phyloP scores from a whole-genome alignment of 2,797 vertebrate species.

The Setipinna tenuifilis region DNA sequence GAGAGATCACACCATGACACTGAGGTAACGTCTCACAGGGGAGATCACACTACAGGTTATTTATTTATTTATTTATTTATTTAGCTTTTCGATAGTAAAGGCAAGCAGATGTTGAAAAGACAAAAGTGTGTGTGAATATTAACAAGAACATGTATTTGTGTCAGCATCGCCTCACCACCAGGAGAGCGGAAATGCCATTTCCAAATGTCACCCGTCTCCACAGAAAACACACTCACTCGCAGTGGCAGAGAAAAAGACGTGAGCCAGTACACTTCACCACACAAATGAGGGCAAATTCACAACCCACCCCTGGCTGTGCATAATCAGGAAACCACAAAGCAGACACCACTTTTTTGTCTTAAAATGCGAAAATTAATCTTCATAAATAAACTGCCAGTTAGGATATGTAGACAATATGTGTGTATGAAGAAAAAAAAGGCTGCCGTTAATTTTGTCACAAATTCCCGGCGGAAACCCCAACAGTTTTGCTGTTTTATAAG shows the following conservation, averaged over 20 bases:
- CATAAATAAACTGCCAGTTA: no score
- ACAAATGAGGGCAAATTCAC: neutral
- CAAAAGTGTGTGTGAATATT: neutral
- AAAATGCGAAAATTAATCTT: no score
- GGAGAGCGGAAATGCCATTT: neutral
- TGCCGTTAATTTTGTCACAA: no score
- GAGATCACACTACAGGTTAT: neutral
- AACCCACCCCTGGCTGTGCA: neutral
- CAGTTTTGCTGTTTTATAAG: no score
- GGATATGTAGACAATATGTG: no score
- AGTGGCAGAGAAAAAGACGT: neutral
- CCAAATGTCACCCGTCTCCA: neutral
- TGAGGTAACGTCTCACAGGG: neutral
- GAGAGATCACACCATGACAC: neutral
- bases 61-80: no score
- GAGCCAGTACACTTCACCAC: neutral
- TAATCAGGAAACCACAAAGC: neutral
- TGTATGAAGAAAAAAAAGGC: no score
- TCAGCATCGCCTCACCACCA: neutral
- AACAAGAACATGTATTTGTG: neutral
- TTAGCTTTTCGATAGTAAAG: neutral
- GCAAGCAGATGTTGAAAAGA: neutral
- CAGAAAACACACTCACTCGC: neutral
- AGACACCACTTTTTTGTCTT: no score
- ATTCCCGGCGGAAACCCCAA: no score